phyloP scores from a whole-genome alignment of 2,888 invertebrate species.

The Nephrotoma appendiculata region DNA sequence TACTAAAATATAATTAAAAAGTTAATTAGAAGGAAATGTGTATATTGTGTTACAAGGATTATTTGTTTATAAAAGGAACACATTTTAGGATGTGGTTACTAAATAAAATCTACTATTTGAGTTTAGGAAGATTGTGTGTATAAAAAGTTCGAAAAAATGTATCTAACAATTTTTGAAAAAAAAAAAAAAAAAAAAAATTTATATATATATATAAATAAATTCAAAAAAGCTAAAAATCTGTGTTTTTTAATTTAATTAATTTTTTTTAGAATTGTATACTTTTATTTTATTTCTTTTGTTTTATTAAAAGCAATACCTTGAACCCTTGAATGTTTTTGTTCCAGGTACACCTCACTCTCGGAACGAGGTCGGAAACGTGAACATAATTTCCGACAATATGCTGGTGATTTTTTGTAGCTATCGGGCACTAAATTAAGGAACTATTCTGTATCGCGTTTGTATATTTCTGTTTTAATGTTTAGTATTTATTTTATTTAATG shows the following conservation, averaged over 20 bases:
- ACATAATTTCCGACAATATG: constrained; percentile 33
- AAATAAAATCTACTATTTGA: neutral
- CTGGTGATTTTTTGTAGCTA: constrained; percentile 27
- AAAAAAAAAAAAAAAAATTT: neutral
- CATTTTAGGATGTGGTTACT: neutral
- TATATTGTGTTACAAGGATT: neutral
- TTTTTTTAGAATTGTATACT: neutral
- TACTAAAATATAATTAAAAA: neutral
- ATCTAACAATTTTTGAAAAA: neutral
- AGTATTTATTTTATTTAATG: neutral
- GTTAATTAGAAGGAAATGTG: neutral
- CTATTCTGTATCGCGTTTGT: neutral
- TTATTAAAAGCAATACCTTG: constrained; percentile 2
- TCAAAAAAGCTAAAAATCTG: neutral
- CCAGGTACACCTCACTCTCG: neutral
- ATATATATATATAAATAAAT: neutral
- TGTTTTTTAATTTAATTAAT: neutral
- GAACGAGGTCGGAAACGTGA: constrained; percentile 22
- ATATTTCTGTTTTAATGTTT: neutral
- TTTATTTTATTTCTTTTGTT: neutral
- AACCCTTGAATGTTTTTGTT: neutral
- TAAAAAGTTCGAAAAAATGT: neutral
- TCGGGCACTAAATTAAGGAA: constrained; percentile 20
- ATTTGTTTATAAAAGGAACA: neutral
- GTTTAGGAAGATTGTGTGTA: neutral